Conservation (phyloP, 2,113 vertebrate species). For the Tetrao urogallus region DNA sequence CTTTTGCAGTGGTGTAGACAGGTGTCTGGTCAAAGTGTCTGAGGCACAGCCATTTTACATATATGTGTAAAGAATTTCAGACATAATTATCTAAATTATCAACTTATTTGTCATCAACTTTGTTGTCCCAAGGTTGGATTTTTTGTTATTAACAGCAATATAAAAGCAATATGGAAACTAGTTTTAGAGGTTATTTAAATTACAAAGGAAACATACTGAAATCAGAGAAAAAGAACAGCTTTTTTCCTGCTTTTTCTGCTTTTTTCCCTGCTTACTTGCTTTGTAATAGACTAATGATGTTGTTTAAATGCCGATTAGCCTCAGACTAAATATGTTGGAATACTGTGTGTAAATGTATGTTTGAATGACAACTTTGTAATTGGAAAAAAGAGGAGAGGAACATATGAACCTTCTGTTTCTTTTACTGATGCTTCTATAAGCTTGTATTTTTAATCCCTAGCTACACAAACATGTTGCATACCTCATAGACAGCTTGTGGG, state of each 20-base stretch:
- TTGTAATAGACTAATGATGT: not conserved
- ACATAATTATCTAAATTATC: not conserved
- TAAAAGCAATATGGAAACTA: not conserved
- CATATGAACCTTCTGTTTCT: not conserved
- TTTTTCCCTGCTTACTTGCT: not conserved
- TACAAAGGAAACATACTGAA: not conserved
- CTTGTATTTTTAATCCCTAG: constrained; percentile 70
- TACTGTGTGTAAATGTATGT: not conserved
- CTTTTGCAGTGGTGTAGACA: not conserved
- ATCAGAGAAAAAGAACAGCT: not conserved
- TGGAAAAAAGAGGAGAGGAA: not conserved
- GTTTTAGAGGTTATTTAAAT: not conserved
- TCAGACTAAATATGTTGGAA: not conserved
- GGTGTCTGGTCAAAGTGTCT: not conserved
- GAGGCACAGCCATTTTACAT: not conserved
- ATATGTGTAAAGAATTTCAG: not conserved
- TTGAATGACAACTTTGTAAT: not conserved
- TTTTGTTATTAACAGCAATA: not conserved
- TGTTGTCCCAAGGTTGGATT: not conserved
- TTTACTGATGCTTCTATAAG: not conserved
- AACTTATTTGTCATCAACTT: not conserved
- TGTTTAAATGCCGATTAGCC: not conserved
- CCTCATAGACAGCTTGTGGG: constrained; percentile 93
- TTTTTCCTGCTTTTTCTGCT: not conserved
- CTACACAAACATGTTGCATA: constrained; percentile 89